Base-by-base conservation (phyloP, 2,888 invertebrate genomes). In the Meiosimyza decipiens region DNA sequence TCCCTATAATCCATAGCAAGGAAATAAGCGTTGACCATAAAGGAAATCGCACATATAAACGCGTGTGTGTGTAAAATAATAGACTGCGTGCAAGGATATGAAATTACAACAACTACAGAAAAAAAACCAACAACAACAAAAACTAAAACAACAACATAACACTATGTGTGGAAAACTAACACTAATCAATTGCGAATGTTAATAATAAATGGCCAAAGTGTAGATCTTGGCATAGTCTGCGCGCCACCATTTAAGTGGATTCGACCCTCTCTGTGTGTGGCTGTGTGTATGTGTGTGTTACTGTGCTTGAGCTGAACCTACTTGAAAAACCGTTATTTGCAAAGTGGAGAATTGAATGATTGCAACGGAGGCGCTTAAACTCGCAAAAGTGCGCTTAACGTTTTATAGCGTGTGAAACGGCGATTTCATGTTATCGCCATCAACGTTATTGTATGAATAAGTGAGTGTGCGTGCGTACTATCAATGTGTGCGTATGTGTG, bases 361-460 rank as follows among this genome's bases (percentile, higher is more conserved):
- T 51, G 67, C 67, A 33, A 9, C 9, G 28, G 13, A 18, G 28
- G 59, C 67, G 68, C 40, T 15, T 70, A 51, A n/a, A 16, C 70
- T 52, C 62, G 63, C 54, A n/a, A 63, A 63, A 63, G 62, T 22
- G 62, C 72, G 62, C 60, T 67, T 66, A 63, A 66, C 71, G 71
- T 18, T 66, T 60, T 66, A 59, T 72, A 54, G 72, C 71, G 71
- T 71, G 71, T 71, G 65, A 66, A 71, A 49, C 51, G 60, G 16
- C 50, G 71, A 71, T 71, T 65, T 66, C n/a, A 33, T 54, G 71
- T 51, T 71, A 57, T 54, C 64, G 55, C 47, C 16, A 22, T 28
- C 47, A 13, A 54, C 60, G 49, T 47, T 40, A 11, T 40, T 47
- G 55, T 16, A 40, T 55, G 18, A 47, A 13, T 12, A 18, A 7